Conservation (phyloP, 2,113 vertebrate species). For the Pampusana beccarii region DNA sequence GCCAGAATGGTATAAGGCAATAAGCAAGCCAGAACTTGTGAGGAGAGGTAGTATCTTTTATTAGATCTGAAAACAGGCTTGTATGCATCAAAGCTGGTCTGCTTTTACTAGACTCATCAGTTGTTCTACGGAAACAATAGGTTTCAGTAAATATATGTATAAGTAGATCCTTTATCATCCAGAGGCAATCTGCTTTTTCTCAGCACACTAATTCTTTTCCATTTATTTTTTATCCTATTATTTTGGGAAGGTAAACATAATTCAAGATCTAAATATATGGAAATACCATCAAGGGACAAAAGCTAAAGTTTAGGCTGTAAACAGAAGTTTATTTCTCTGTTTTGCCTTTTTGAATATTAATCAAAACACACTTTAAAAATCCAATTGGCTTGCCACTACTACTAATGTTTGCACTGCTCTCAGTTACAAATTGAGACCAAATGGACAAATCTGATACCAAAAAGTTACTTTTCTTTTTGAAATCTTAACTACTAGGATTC, state of each 20-base stretch:
- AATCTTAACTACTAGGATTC: not conserved
- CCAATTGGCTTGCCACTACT: not conserved
- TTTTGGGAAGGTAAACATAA: not conserved
- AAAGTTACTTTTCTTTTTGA: slow-evolving; percentile 7
- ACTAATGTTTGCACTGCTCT: not conserved
- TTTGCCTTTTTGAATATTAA: not conserved
- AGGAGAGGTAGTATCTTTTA: slow-evolving; percentile 35
- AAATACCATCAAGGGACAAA: not conserved
- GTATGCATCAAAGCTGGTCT: slow-evolving; percentile 52
- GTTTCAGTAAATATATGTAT: not conserved
- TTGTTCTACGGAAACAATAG: slow-evolving; percentile 14
- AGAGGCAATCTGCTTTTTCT: slow-evolving; percentile 31
- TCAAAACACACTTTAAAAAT: not conserved
- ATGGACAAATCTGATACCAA: not conserved
- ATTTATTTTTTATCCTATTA: not conserved
- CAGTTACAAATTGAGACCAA: slow-evolving; percentile 36
- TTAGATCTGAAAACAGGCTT: slow-evolving; percentile 55
- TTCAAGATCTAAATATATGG: not conserved
- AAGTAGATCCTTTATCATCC: slow-evolving; percentile 38
- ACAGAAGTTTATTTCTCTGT: not conserved
- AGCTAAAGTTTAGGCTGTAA: not conserved
- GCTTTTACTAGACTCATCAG: slow-evolving; percentile 32
- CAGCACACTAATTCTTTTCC: not conserved
- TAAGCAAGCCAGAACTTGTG: slow-evolving; percentile 28
- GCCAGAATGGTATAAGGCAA: not conserved